A percentile compares a stretch with the other conserved stretches of the same genome.
Evolutionary conservation across 2,888 invertebrate species (phyloP).

Genomic region (Leptopterna dolabrata): DNA sequence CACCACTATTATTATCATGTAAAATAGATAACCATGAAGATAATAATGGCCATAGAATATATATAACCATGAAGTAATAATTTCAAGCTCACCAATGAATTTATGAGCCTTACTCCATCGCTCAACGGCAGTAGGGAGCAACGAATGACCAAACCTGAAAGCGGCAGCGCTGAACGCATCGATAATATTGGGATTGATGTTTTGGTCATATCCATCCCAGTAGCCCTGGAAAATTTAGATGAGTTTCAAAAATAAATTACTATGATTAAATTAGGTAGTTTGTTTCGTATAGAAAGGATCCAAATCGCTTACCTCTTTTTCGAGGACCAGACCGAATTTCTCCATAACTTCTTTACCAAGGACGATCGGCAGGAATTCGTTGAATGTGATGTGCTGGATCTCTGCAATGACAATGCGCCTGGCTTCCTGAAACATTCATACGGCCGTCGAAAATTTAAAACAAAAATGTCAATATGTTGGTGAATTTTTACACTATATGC

Average conservation of each 20-base stretch:
- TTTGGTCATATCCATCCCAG: constrained; percentile 86
- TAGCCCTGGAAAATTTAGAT: constrained; percentile 70
- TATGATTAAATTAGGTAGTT: not conserved
- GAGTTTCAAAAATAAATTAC: not conserved
- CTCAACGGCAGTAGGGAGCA: constrained; percentile 91
- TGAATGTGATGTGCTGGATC: constrained; percentile 90
- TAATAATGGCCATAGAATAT: too few species aligned
- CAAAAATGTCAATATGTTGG: too few species aligned
- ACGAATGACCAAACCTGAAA: constrained; percentile 91
- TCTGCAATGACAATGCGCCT: constrained; percentile 86
- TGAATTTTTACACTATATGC: too few species aligned
- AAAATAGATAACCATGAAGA: not conserved
- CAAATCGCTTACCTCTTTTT: constrained; percentile 72
- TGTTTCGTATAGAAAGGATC: too few species aligned
- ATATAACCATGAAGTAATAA: not conserved
- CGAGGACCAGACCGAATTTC: constrained; percentile 85
- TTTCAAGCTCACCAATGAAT: constrained; percentile 79
- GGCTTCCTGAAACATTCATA: constrained; percentile 73
- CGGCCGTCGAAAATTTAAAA: too few species aligned
- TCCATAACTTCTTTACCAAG: constrained; percentile 92
- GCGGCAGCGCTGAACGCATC: constrained; percentile 93
- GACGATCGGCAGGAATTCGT: constrained; percentile 89
- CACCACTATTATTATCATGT: not conserved
- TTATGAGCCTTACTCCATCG: constrained; percentile 96
- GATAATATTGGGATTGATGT: constrained; percentile 88